phyloP scores from a whole-genome alignment of 92 coral and sea anemone genomes.

The Palythoa grandiflora region DNA sequence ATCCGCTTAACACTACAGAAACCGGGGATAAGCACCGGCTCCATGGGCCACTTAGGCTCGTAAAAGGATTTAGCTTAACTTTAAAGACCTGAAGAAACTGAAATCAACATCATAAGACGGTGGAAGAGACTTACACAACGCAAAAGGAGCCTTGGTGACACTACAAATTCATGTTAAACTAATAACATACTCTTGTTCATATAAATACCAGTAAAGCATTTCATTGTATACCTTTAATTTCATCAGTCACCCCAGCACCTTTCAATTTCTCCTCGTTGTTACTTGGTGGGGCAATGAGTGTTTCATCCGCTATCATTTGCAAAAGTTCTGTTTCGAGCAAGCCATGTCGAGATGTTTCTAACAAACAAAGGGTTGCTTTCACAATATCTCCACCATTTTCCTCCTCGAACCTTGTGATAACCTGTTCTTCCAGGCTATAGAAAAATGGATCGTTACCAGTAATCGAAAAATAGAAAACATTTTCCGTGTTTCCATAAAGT shows the following conservation, averaged over 20 bases:
- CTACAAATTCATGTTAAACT: background rate
- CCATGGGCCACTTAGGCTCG: too few relatives aligned
- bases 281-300: constrained; percentile 77
- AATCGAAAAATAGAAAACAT: background rate
- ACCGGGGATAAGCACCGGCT: too few relatives aligned
- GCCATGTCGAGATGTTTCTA: constrained; percentile 98
- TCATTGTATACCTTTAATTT: constrained; percentile 4
- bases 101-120: too few relatives aligned
- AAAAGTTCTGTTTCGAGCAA: constrained; percentile 93
- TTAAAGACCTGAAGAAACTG: too few relatives aligned
- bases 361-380: constrained; percentile 89
- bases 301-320: constrained; percentile 93
- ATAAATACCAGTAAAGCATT: background rate
- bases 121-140: too few relatives aligned
- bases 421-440: constrained; percentile 94
- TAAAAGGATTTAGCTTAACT: too few relatives aligned
- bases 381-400: constrained; percentile 97
- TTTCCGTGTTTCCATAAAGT: too few relatives aligned
- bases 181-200: background rate
- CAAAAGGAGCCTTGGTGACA: too few relatives aligned
- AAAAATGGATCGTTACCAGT: background rate
- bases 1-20: too few relatives aligned
- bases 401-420: constrained; percentile 89
- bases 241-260: constrained; percentile 6
- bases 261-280: constrained; percentile 76